Conservation (phyloP, 2,888 invertebrate species). For the Cataglyphis livida region DNA sequence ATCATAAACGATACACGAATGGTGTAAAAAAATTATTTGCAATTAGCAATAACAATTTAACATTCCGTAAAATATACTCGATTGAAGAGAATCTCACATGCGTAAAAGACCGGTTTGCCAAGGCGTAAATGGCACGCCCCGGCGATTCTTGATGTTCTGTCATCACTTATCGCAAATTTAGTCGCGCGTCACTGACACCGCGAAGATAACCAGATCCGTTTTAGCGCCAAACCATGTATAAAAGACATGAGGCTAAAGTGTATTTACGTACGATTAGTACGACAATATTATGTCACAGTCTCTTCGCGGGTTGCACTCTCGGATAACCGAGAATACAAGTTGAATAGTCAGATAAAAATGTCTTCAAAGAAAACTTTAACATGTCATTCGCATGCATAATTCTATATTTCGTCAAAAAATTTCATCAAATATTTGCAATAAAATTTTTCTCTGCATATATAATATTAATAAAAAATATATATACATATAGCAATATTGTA, state of each 20-base stretch:
- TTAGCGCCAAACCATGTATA: slow-evolving; percentile 55
- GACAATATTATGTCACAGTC: slow-evolving; percentile 11
- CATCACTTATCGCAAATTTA: slow-evolving; percentile 62
- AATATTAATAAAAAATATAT: not conserved
- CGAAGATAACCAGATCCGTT: slow-evolving; percentile 63
- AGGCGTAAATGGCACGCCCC: slow-evolving; percentile 24
- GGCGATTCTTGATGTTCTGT: slow-evolving; percentile 51
- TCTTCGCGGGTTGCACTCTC: slow-evolving; percentile 1
- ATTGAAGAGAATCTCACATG: not conserved
- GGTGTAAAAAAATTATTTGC: not conserved
- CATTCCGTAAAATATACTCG: not conserved
- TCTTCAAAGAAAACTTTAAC: slow-evolving; percentile 2
- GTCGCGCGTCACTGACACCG: slow-evolving; percentile 62
- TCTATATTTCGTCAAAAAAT: slow-evolving; percentile 9
- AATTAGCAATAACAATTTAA: not conserved
- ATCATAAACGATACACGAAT: not conserved
- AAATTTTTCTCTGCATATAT: not conserved
- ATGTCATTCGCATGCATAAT: not conserved
- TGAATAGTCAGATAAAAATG: not conserved
- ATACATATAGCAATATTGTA: not conserved
- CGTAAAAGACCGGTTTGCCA: slow-evolving; percentile 57
- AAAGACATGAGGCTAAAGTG: not conserved
- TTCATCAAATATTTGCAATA: slow-evolving; percentile 4
- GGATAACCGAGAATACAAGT: slow-evolving; percentile 8
- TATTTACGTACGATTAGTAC: slow-evolving; percentile 40